Percentiles rank a stretch among this genome's conserved stretches.
These are phyloP conservation scores for Sapajus apella DNA, from an alignment of 2,113 vertebrate species.

Conservation along the genomic window DNA sequence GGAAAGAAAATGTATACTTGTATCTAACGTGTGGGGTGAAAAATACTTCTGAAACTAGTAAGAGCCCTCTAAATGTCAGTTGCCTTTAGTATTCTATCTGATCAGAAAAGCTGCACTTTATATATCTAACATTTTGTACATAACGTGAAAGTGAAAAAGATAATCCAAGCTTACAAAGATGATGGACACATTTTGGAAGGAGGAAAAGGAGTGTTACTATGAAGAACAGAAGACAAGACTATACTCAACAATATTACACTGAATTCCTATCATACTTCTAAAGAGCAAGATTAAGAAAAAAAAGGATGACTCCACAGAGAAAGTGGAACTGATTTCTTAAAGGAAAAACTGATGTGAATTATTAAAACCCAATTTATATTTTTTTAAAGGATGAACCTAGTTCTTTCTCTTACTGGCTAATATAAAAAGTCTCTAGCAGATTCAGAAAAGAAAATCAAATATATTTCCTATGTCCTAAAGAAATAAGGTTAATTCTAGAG, in stretches of 20 bases:
- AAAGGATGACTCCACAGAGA: slow-evolving; percentile 54
- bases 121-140: slow-evolving; percentile 56
- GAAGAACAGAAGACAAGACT: slow-evolving; percentile 73
- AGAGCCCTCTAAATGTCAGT: slow-evolving; percentile 51
- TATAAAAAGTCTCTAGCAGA: slow-evolving; percentile 37
- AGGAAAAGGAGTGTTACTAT: slow-evolving; percentile 32
- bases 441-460: slow-evolving; percentile 57
- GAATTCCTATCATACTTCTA: slow-evolving; percentile 56
- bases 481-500: slow-evolving; percentile 40
- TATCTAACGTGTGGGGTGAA: slow-evolving; percentile 57
- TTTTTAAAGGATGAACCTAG: slow-evolving; percentile 53
- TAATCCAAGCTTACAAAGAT: slow-evolving; percentile 69
- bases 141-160: slow-evolving; percentile 61
- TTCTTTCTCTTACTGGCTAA: slow-evolving; percentile 46
- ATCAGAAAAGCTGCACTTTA: slow-evolving; percentile 55
- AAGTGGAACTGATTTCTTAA: slow-evolving; percentile 36
- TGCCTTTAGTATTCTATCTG: slow-evolving; percentile 35
- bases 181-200: slow-evolving; percentile 59
- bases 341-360: slow-evolving; percentile 16
- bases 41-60: slow-evolving; percentile 52
- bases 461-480: slow-evolving; percentile 45
- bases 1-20: slow-evolving; percentile 84
- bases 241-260: slow-evolving; percentile 56
- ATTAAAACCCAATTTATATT: slow-evolving; percentile 41
- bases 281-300: slow-evolving; percentile 61